Conservation (phyloP, 2,113 vertebrate genomes). For the Oreotragus oreotragus region DNA sequence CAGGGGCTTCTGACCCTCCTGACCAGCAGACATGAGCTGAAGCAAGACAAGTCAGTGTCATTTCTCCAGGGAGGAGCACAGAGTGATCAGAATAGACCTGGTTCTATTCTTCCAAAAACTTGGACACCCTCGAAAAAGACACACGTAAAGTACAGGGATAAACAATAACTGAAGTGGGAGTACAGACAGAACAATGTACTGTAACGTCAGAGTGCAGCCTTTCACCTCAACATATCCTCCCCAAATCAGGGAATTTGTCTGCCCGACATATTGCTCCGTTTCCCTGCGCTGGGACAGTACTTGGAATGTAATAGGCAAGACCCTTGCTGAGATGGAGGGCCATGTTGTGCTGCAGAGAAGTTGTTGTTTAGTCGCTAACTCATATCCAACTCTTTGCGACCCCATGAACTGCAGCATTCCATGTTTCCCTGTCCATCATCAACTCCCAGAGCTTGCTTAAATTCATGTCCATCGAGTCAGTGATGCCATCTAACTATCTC, state of each 20-base stretch:
- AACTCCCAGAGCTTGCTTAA: neutral
- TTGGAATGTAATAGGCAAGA: neutral
- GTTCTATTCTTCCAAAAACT: neutral
- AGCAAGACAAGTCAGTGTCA: neutral
- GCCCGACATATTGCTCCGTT: neutral
- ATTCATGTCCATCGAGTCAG: neutral
- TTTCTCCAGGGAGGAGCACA: neutral
- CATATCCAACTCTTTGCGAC: neutral
- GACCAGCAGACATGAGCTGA: neutral
- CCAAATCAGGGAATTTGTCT: neutral
- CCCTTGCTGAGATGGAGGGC: neutral
- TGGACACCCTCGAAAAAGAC: neutral
- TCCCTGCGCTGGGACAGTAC: neutral
- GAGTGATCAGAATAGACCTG: neutral
- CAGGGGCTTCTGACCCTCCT: neutral
- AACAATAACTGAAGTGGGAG: neutral
- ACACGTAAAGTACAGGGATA: neutral
- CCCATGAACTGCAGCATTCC: neutral
- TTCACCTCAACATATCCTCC: neutral
- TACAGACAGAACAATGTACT: neutral
- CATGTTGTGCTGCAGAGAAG: neutral
- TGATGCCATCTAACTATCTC: neutral
- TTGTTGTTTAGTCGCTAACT: neutral
- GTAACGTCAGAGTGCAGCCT: neutral
- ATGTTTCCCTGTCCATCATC: neutral